Percentiles rank a stretch among this genome's conserved stretches.
phyloP scores from a whole-genome alignment of 2,797 vertebrate genomes.

The Neosilurus hyrtlii region DNA sequence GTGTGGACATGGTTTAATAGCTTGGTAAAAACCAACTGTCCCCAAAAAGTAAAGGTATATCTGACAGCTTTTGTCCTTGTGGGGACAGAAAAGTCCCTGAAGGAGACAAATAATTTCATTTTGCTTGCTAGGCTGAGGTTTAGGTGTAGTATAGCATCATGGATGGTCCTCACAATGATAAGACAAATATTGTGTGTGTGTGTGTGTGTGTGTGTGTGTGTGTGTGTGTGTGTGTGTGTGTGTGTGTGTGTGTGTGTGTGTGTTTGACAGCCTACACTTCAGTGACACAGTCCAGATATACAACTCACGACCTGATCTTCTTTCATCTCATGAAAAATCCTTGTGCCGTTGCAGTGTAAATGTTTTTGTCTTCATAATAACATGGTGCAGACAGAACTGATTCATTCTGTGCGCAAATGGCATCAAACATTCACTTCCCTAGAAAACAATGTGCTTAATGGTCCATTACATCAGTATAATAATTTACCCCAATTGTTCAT shows the following conservation, averaged over 20 bases:
- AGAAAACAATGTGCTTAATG: conserved; percentile 32
- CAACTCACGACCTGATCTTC: conserved; percentile 27
- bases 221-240: conserved; percentile 12
- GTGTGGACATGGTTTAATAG: background rate
- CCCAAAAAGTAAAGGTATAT: background rate
- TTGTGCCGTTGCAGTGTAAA: conserved; percentile 14
- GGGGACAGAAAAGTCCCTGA: no score
- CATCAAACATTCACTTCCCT: conserved; percentile 19
- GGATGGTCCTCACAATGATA: background rate
- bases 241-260: conserved; percentile 8
- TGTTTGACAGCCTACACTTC: background rate
- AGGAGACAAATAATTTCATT: background rate
- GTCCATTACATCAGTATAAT: background rate
- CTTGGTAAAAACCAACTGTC: background rate
- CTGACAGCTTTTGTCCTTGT: background rate
- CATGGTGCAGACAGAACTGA: background rate
- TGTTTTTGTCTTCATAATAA: conserved; percentile 26
- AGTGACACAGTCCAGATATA: conserved; percentile 22
- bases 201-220: conserved; percentile 18
- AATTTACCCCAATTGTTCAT: background rate
- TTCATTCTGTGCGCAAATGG: background rate
- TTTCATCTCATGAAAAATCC: conserved; percentile 37
- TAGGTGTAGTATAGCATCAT: background rate
- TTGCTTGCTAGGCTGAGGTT: background rate
- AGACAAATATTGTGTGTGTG: background rate